phyloP scores from a whole-genome alignment of 2,888 invertebrate genomes.

The Xylota segnis region DNA sequence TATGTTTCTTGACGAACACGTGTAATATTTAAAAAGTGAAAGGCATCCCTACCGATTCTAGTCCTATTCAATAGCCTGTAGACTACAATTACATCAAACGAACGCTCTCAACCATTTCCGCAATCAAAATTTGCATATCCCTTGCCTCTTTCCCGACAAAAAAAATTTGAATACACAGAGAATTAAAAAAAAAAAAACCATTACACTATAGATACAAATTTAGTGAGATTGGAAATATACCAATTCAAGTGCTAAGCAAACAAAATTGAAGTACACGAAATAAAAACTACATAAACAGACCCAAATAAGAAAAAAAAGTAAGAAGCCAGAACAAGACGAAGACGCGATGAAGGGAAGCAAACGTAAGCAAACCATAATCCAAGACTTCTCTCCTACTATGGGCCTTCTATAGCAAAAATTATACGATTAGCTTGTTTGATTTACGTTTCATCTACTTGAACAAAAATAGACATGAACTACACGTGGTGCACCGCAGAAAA shows the following conservation, averaged over 20 bases:
- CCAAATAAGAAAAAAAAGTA: conserved; percentile 14
- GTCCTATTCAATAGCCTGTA: background rate
- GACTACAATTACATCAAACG: background rate
- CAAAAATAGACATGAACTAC: conserved; percentile 55
- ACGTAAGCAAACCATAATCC: conserved; percentile 54
- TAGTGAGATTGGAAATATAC: conserved; percentile 25
- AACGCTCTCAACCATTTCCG: conserved; percentile 7
- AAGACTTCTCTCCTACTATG: conserved; percentile 20
- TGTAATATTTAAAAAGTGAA: too few species aligned
- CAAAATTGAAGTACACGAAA: conserved; percentile 44
- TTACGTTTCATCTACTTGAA: conserved; percentile 48
- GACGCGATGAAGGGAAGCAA: conserved; percentile 1
- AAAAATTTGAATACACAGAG: background rate
- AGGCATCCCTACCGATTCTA: background rate
- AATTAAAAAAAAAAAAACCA: background rate
- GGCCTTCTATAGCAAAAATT: conserved; percentile 14
- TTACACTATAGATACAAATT: conserved; percentile 11
- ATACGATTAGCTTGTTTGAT: conserved; percentile 56
- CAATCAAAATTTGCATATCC: conserved; percentile 10
- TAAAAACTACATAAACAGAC: conserved; percentile 46
- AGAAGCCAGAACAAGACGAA: background rate
- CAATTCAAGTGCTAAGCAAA: conserved; percentile 47
- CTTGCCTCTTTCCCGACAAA: background rate
- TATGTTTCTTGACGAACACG: too few species aligned
- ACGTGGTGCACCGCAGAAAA: conserved; percentile 69